Evolutionary conservation across 2,797 vertebrate species (phyloP), one percentile per base, ranked within the genome.

Genomic region (Neoniphon sammara): DNA sequence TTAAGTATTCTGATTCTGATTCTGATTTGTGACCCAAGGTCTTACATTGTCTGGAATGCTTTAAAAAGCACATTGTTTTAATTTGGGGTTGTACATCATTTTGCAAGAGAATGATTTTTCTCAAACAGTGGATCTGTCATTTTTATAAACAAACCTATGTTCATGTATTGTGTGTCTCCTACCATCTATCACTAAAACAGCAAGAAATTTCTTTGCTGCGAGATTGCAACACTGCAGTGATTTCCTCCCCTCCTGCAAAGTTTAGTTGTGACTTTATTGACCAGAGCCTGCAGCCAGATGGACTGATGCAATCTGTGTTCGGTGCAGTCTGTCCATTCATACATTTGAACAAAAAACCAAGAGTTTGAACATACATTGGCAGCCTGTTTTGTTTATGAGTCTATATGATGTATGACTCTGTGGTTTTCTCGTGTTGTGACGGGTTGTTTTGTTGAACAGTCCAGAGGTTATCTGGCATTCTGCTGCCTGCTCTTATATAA

Each of bases 401-500:
- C 27, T 34, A 34, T 34, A 34, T 8, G 7, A 1, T 34, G 31
- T 34, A 5, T 44, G 27, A 30, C 23, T 44, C 27, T 25, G 5
- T 17, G 17, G 7, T 55, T 5, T 44, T 25, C 18, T 31, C 15
- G 23, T 44, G 52, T 11, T 42, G 6, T 67, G 2, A 21, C 50
- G 14, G 42, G 53, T 49, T n/a, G 15, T 55, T 21, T 21, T 11
- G 3, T 69, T 47, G 11, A 63, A 68, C 30, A 59, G 73, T 27
- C 71, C 54, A 80, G 58, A 81, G 78, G 71, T 81, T 47, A 66
- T 46, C 23, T 12, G 25, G 25, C 71, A n/a, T 25, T 7, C 57
- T 62, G 65, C 39, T 77, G 61, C 59, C 57, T 54, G 47, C 44
- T 34, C 25, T 85, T 69, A 42, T 20, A 4, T 61, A 63, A 69